Base-by-base conservation (phyloP, 2,888 invertebrate genomes). In the Euplexia lucipara region DNA sequence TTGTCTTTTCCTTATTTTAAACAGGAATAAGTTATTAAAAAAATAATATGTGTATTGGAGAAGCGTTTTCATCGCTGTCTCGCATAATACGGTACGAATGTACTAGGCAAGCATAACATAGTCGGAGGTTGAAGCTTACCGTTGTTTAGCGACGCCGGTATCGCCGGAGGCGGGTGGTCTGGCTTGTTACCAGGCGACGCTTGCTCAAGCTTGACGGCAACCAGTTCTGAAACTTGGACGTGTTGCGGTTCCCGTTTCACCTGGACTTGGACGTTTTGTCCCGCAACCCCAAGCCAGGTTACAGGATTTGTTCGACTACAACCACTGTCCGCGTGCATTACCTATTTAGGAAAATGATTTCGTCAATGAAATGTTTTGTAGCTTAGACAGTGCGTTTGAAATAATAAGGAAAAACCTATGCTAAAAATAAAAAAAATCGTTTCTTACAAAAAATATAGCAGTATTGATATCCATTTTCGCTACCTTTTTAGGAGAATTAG, bases 231-330 rank as follows among this genome's bases (percentile, higher is more conserved):
- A 94, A 95, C 96, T 96, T 93, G 96, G 76, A 94, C 79, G 76
- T 93, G 93, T 57, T 92, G 94, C 0, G 97, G 97, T 87, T 97
- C 97, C 67, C 97, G 95, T 87, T 97, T 97, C 63, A 97, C 96
- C 81, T 96, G 95, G 54, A 96, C 95, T 69, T 93, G 95, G 30
- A 95, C 93, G 83, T 93, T 93, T 84, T 93, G 91, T 51, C 94
- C 94, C 7, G 92, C 88, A 65, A 94, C 90, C 16, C 94, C 95
- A 18, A 91, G 88, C 97, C 97, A 97, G 63, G 97, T 96, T 67
- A 97, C 96, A 4, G 97, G 97, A 88, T 97, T 96, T 10, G 97
- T 97, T 49, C 97, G 94, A 86, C 97, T 97, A 88, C 97, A 97
- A 1, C 97, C 97, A 60, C 96, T 95, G 78, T 96, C 96, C 34